Evolutionary conservation across 2,797 vertebrate genomes (phyloP).

Genomic region (Tadarida brasiliensis): DNA sequence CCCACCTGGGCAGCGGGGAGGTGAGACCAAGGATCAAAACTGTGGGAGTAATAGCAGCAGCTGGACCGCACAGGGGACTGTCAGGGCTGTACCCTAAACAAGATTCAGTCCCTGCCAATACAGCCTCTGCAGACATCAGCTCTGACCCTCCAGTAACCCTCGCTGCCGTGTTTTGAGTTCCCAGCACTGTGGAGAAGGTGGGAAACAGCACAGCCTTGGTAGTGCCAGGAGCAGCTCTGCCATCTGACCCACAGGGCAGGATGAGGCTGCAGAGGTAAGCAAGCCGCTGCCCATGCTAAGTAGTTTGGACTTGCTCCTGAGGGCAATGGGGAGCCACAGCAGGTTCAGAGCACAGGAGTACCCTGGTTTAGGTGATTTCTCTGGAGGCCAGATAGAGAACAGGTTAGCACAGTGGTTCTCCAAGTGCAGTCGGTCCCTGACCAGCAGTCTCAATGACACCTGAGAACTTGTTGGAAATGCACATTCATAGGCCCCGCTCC

Average conservation of each 20-base stretch:
- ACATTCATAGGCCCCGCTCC: neutral
- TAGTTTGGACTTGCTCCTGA: neutral
- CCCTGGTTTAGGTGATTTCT: neutral
- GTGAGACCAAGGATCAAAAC: neutral
- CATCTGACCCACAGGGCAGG: neutral
- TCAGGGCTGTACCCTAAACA: neutral
- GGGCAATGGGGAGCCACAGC: neutral
- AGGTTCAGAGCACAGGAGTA: neutral
- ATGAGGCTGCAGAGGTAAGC: neutral
- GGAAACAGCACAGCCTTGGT: no score
- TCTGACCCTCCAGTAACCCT: neutral
- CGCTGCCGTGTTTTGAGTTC: rapidly evolving
- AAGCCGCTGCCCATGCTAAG: neutral
- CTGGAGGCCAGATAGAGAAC: neutral
- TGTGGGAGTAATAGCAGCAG: neutral
- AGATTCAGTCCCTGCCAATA: neutral
- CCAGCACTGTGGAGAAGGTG: neutral
- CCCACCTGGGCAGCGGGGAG: neutral
- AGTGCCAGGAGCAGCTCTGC: neutral
- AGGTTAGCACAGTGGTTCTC: neutral
- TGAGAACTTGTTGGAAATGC: neutral
- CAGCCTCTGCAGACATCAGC: neutral
- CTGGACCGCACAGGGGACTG: neutral
- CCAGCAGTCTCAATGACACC: neutral
- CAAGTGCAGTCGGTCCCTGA: neutral